Evolutionary conservation across 2,888 invertebrate species (phyloP), one percentile per base, ranked within the genome.

Genomic region (Heliconius aoede): DNA sequence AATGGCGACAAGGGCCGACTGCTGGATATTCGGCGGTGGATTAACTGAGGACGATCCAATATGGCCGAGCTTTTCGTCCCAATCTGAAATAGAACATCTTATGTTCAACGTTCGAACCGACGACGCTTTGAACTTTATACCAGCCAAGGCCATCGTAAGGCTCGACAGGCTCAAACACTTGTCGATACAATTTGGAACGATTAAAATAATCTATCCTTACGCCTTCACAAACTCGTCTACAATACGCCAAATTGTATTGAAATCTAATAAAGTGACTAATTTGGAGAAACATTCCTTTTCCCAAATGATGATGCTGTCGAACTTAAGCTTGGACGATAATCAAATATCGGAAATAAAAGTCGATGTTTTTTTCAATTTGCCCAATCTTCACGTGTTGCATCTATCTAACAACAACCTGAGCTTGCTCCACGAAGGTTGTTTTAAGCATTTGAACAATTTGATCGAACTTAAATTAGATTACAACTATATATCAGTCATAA

Each of bases 321-420:
- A 96, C 77, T 90, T 98, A 78, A 96, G 96, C 85, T 90, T 98
- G 83, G 96, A 97, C 79, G 96, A 97, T 80, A 98, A 98, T 89
- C 95, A 95, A 84, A 96, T 98, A 85, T 95, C 95, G 18, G 97
- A 97, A 87, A 93, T 98, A 79, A 96, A 96, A 85, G 94, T 96
- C 73, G 96, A 96, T 83, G 96, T 97, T 1, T 97, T 98, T 88
- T 95, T 96, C 78, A 96, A 96, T 84, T 88, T 97, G 79, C 97
- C 97, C 0, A 95, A 95, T 72, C 90, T 97, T 81, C 96, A 96
- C 82, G 95, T 96, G 72, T 94, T 99, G 77, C 96, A 96, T 85
- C 93, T 99, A 78, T 97, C 98, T 82, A 97, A 97, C 85, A 99
- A 99, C 90, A 97, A 97, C 85, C 94, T 99, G 76, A 97, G 97